Evolutionary conservation across 2,888 invertebrate genomes (phyloP).

Genomic region (Coleophora flavipennella): DNA sequence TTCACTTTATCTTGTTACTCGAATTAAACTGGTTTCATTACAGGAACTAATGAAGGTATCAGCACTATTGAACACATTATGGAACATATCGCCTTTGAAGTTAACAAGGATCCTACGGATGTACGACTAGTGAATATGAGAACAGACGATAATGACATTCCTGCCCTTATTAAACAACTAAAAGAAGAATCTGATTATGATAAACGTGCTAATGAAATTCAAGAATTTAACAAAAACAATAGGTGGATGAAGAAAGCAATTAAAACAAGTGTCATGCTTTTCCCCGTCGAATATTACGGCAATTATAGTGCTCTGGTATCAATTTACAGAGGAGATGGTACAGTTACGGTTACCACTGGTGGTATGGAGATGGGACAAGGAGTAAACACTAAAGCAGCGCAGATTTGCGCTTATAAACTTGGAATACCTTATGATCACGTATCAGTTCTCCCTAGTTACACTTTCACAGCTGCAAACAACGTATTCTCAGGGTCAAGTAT

Average conservation of each 20-base stretch:
- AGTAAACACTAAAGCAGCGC: slow-evolving; percentile 83
- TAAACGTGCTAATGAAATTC: slow-evolving; percentile 55
- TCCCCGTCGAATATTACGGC: slow-evolving; percentile 69
- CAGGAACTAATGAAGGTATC: slow-evolving; percentile 73
- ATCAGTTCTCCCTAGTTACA: slow-evolving; percentile 73
- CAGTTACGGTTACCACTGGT: slow-evolving; percentile 78
- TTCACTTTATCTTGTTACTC: too few species aligned
- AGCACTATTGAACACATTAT: slow-evolving; percentile 76
- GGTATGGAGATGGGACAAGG: slow-evolving; percentile 86
- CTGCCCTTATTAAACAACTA: slow-evolving; percentile 68
- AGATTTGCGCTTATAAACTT: slow-evolving; percentile 81
- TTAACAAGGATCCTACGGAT: slow-evolving; percentile 72
- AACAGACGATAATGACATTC: slow-evolving; percentile 48
- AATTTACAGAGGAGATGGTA: slow-evolving; percentile 79
- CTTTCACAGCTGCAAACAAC: slow-evolving; percentile 74
- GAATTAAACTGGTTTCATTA: slow-evolving; percentile 4
- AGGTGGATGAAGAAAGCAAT: slow-evolving; percentile 84
- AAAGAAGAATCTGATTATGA: slow-evolving; percentile 70
- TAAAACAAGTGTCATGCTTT: slow-evolving; percentile 76
- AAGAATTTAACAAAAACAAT: slow-evolving; percentile 75
- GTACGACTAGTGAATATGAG: slow-evolving; percentile 73
- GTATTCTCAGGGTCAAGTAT: slow-evolving; percentile 77
- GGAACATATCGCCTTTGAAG: slow-evolving; percentile 75
- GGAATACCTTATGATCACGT: slow-evolving; percentile 77
- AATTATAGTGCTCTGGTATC: slow-evolving; percentile 74